Conservation (phyloP, 2,113 vertebrate genomes). For the Nibea albiflora region DNA sequence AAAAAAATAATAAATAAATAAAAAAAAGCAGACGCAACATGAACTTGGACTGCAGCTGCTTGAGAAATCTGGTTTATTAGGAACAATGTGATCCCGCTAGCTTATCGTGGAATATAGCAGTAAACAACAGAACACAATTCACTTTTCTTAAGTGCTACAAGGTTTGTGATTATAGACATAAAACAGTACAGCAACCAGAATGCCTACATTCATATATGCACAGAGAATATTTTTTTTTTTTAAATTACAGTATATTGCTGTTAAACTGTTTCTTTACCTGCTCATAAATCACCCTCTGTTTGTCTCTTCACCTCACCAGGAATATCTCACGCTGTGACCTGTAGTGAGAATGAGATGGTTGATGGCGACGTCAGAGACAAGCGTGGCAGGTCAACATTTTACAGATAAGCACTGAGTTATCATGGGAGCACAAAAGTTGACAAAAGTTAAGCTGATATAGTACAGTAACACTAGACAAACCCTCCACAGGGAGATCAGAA, state of each 20-base stretch:
- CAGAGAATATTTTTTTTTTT: conserved; percentile 73
- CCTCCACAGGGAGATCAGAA: conserved; percentile 58
- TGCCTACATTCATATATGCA: conserved; percentile 83
- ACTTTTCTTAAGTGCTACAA: conserved; percentile 82
- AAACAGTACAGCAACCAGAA: conserved; percentile 80
- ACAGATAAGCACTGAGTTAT: conserved; percentile 63
- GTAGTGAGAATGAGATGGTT: conserved; percentile 32
- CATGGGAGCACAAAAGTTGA: conserved; percentile 62
- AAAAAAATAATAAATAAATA: background rate
- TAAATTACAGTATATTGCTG: conserved; percentile 79
- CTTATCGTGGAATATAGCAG: conserved; percentile 82
- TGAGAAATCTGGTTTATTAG: conserved; percentile 82
- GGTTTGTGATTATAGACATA: conserved; percentile 79
- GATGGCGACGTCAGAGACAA: conserved; percentile 41
- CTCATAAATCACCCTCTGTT: conserved; percentile 38
- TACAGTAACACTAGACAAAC: conserved; percentile 67
- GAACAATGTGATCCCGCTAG: conserved; percentile 80
- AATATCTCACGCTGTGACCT: conserved; percentile 44
- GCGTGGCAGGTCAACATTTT: conserved; percentile 59
- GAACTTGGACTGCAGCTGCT: conserved; percentile 56
- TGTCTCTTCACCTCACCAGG: conserved; percentile 24
- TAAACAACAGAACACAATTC: conserved; percentile 81
- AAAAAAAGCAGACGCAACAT: conserved; percentile 34
- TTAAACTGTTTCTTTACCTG: conserved; percentile 63
- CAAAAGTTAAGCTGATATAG: conserved; percentile 61